Base-by-base conservation (phyloP, 2,888 invertebrate genomes). In the Brachyopa scutellaris region DNA sequence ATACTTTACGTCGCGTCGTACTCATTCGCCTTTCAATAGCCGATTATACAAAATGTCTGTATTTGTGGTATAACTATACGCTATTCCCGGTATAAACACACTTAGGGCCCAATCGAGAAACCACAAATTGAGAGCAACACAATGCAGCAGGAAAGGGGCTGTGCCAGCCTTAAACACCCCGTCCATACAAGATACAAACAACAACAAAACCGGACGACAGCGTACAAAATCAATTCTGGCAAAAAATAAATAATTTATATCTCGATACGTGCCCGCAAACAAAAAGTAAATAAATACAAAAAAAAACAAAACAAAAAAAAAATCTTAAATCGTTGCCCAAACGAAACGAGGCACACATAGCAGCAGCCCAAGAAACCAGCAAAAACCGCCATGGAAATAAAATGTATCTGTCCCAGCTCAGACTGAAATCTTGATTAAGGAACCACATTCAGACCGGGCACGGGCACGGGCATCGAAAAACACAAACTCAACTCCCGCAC, bases 391-490 rank as follows among this genome's bases (percentile, higher is more conserved):
- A 82, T 82, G 77, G 67, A 82, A 82, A 82, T 82, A 82, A 82
- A 82, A 77, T 77, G 82, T 82, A 77, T 82, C 82, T 82, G 82
- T 82, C 82, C 77, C 77, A 53, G 61, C 61, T 77, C 66, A 66
- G 82, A 59, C 82, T 82, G 77, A 82, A 82, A 82, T 82, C 82
- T 82, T 82, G 82, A 82, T 82, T 82, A 82, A 82, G 80, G 80
- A 76, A 80, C 80, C 80, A 69, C 76, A 76, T 6, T 3, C 69
- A 42, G 15, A 33, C 70, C 82, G 57, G 76, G 69, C 78, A 62
- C n/a, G 38, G 26, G 29, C 55, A 23, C 6, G 4, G 13, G 23
- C 40, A 53, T 9, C 45, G 49, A 47, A 15, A 55, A 42, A 17
- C 15, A 49, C 11, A 51, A 55, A 72, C 77, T 72, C 77, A 61